Conservation (phyloP, 1,140 invertebrate species). For the Linepithema humile region DNA sequence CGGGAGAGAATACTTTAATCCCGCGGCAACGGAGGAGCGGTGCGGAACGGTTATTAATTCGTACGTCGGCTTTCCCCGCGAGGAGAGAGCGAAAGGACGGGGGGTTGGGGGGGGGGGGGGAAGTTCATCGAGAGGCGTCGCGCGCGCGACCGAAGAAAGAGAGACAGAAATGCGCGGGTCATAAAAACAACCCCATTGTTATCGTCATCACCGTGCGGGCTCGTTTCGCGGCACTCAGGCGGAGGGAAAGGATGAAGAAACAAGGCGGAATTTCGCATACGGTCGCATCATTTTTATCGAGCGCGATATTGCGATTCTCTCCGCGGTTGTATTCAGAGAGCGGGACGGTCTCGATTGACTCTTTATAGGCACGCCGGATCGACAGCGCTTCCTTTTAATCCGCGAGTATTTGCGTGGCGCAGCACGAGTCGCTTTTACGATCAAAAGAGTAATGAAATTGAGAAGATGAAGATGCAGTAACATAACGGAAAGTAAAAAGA, state of each 20-base stretch:
- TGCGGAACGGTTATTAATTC: slow-evolving; percentile 81
- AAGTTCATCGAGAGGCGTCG: not conserved
- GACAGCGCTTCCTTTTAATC: not conserved
- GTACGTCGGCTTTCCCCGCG: slow-evolving; percentile 60
- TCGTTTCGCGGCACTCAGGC: slow-evolving; percentile 74
- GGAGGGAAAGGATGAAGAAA: slow-evolving; percentile 18
- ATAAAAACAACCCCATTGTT: slow-evolving; percentile 82
- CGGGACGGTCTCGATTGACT: not conserved
- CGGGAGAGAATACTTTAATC: slow-evolving; percentile 78
- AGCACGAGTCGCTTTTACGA: not conserved
- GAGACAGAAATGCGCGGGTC: slow-evolving; percentile 69
- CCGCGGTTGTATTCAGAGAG: not conserved
- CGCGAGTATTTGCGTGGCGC: not conserved
- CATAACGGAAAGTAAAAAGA: not conserved
- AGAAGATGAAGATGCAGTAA: not conserved
- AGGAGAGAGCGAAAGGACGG: not conserved
- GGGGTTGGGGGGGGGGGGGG: not conserved
- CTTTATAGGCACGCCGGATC: not conserved
- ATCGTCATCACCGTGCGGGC: slow-evolving; percentile 74
- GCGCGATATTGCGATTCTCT: not conserved
- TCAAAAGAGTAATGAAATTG: not conserved
- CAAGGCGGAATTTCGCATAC: slow-evolving; percentile 26
- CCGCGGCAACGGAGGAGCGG: slow-evolving; percentile 69
- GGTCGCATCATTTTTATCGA: not conserved
- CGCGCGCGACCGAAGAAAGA: too few species aligned